These are phyloP conservation scores for Leptopterna dolabrata DNA, from an alignment of 2,888 invertebrate genomes.

Conservation along the genomic window DNA sequence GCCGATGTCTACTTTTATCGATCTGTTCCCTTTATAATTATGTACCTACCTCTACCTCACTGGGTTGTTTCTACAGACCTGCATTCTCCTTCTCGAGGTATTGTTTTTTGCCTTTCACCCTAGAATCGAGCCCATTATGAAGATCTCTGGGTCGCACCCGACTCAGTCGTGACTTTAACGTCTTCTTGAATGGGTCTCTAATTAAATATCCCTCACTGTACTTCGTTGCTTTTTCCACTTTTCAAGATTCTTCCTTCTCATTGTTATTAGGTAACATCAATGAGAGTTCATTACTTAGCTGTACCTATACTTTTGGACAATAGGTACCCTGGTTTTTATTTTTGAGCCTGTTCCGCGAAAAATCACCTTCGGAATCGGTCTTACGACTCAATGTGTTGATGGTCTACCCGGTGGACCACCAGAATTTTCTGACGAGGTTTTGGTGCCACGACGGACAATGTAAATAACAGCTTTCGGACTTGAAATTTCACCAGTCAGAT, in stretches of 20 bases:
- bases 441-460: too few relatives aligned
- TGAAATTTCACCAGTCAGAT: too few relatives aligned
- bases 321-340: not conserved
- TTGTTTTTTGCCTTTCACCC: slow-evolving; percentile 19
- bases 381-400: too few relatives aligned
- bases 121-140: not conserved
- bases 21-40: not conserved
- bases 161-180: slow-evolving; percentile 6
- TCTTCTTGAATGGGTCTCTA: slow-evolving; percentile 22
- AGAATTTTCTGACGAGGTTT: too few relatives aligned
- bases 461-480: too few relatives aligned
- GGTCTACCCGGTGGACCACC: too few relatives aligned
- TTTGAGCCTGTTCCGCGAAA: too few relatives aligned
- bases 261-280: not conserved
- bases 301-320: not conserved
- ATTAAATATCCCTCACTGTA: not conserved
- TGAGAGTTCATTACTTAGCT: not conserved
- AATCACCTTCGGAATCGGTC: too few relatives aligned
- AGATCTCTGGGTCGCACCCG: not conserved
- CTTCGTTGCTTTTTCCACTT: not conserved
- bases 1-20: not conserved
- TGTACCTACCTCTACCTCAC: not conserved
- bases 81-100: not conserved
- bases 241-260: not conserved
- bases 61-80: not conserved